Evolutionary conservation across 2,888 invertebrate species (phyloP), one percentile per base, ranked within the genome.

Genomic region (Scaptomyza polygonia): DNA sequence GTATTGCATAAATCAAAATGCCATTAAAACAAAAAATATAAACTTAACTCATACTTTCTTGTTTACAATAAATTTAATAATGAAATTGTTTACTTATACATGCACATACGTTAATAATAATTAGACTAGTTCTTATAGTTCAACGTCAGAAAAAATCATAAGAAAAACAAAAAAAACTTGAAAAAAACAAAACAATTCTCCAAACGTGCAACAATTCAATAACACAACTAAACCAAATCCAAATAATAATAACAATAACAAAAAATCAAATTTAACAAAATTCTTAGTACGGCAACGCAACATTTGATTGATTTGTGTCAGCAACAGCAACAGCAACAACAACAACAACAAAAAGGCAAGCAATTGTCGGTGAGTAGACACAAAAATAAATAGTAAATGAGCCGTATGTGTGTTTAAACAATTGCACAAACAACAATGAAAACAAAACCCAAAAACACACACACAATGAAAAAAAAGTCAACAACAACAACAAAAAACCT

Each of bases 261-360:
- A 30, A 16, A 61, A 45, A 52, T 40, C 59, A 47, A 52, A 40
- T 36, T 48, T 36, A 47, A 47, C 30, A 51, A 25, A 56, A 66
- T 55, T 49, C 25, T 49, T 39, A 55, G 65, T 27, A 40, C 62
- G 29, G 54, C 67, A 48, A 40, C 53, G 49, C 53, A 72, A 32
- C 56, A 56, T 77, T 74, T 83, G 80, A 80, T 83, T 83, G 83
- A 80, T 82, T 80, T 82, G 67, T 74, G 80, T 72, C 69, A 64
- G 39, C 51, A 49, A 25, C 64, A 68, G 12, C 36, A 54, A n/a
- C 45, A 56, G 18, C n/a, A 58, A 36, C 11, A 63, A 30, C 44
- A 49, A 34, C 36, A 29, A 14, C 30, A 39, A n/a, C n/a, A n/a
- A n/a, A 27, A 34, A 40, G 21, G 7, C 47, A n/a, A 65, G 36